phyloP scores from a whole-genome alignment of 2,888 invertebrate species.

The Metopia argyrocephala region DNA sequence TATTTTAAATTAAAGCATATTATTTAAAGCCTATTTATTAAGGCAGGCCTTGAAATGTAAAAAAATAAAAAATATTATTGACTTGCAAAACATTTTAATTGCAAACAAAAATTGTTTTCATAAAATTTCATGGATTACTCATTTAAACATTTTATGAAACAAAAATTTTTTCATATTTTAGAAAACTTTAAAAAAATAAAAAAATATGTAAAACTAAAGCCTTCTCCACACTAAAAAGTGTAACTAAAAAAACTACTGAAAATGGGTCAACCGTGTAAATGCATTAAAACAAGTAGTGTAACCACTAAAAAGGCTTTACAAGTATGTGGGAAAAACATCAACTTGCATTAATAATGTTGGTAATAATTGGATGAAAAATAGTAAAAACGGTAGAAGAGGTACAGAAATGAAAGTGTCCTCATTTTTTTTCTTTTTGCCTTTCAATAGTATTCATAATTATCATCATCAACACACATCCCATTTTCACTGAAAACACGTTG shows the following conservation, averaged over 20 bases:
- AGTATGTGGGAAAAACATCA: background rate
- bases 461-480: background rate
- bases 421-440: background rate
- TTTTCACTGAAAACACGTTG: background rate
- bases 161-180: conserved; percentile 1
- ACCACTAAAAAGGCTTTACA: background rate
- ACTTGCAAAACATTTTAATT: too few relatives aligned
- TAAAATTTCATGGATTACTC: too few relatives aligned
- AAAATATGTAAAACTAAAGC: too few relatives aligned
- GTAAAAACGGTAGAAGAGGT: background rate
- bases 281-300: conserved; percentile 41
- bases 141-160: too few relatives aligned
- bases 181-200: too few relatives aligned
- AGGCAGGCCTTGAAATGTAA: background rate
- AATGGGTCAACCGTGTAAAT: conserved; percentile 61
- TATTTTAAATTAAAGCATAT: background rate
- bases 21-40: background rate
- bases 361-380: conserved; percentile 29
- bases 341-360: background rate
- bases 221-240: background rate
- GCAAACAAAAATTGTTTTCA: too few relatives aligned
- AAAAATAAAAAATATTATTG: too few relatives aligned
- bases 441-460: background rate
- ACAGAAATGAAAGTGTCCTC: conserved; percentile 32
- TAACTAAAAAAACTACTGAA: background rate